Evolutionary conservation across 2,888 invertebrate genomes (phyloP).

Genomic region (Agrotis exclamationis): DNA sequence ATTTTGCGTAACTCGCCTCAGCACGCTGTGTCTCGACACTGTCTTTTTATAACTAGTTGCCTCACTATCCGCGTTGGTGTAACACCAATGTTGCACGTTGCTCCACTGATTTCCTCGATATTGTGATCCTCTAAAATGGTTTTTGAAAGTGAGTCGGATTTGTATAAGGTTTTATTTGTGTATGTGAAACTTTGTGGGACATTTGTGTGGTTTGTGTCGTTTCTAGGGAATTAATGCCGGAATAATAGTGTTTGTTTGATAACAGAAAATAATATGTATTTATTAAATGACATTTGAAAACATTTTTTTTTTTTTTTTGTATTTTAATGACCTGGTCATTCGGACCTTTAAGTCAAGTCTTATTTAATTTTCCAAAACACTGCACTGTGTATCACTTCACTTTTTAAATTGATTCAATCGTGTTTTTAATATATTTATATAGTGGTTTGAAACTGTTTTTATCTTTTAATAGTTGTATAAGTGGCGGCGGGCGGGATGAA

Average conservation of each 20-base stretch:
- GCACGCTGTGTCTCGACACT: constrained; percentile 76
- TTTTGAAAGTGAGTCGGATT: constrained; percentile 71
- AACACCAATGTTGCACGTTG: constrained; percentile 68
- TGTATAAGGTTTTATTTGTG: constrained; percentile 29
- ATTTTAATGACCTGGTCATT: too few relatives aligned
- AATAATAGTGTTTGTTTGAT: constrained; percentile 13
- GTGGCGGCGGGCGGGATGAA: too few relatives aligned
- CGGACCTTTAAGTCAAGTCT: too few relatives aligned
- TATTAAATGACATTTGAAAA: constrained; percentile 1
- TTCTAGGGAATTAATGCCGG: constrained; percentile 5
- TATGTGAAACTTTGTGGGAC: constrained; percentile 38
- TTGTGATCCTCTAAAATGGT: constrained; percentile 67
- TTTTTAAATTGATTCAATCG: too few relatives aligned
- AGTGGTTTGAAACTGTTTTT: too few relatives aligned
- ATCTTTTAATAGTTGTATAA: too few relatives aligned
- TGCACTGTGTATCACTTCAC: too few relatives aligned
- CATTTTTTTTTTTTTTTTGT: too few relatives aligned
- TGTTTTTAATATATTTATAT: too few relatives aligned
- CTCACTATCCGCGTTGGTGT: constrained; percentile 77
- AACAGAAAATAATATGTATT: background rate
- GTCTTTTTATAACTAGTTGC: constrained; percentile 83
- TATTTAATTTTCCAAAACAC: too few relatives aligned
- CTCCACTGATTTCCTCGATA: constrained; percentile 60
- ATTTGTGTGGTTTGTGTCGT: constrained; percentile 35
- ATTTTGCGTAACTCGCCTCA: constrained; percentile 88